Percentiles rank a stretch among this genome's conserved stretches.
Conservation (phyloP, 2,888 invertebrate species). For the Oeneis ivallda region DNA sequence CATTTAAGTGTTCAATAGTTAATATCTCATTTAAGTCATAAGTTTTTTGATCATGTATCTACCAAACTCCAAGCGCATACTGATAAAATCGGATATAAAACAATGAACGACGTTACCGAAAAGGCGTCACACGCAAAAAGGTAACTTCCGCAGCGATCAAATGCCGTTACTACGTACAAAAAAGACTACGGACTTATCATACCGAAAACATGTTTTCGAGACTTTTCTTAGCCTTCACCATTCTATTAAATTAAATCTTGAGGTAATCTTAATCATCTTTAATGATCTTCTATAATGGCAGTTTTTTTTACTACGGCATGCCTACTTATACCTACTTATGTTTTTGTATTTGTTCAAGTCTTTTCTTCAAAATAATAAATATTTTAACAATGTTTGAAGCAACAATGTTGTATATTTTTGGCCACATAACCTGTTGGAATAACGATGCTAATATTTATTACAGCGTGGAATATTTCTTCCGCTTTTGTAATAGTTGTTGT, state of each 20-base stretch:
- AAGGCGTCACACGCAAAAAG: conserved; percentile 25
- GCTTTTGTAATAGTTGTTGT: conserved; percentile 19
- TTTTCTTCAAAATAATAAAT: too few species aligned
- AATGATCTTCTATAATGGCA: too few species aligned
- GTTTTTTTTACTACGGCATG: too few species aligned
- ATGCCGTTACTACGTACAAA: conserved; percentile 17
- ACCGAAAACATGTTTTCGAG: not conserved
- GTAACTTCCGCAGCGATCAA: conserved; percentile 30
- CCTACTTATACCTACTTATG: too few species aligned
- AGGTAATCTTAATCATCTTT: too few species aligned
- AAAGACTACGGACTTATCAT: not conserved
- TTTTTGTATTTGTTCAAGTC: too few species aligned
- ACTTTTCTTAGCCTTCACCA: too few species aligned
- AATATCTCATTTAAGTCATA: not conserved
- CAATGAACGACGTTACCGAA: conserved; percentile 29
- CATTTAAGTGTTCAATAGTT: not conserved
- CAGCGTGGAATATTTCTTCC: conserved; percentile 12
- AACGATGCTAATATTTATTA: conserved; percentile 11
- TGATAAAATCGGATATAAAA: conserved; percentile 34
- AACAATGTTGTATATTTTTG: conserved; percentile 4
- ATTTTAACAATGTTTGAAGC: not conserved
- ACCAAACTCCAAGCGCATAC: conserved; percentile 30
- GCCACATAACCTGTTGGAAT: conserved; percentile 9
- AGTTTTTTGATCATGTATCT: not conserved
- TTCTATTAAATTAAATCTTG: too few species aligned